A percentile compares a stretch with the other conserved stretches of the same genome.
Evolutionary conservation across 2,888 invertebrate species (phyloP).

Genomic region (Lasioglossum pauxillum): DNA sequence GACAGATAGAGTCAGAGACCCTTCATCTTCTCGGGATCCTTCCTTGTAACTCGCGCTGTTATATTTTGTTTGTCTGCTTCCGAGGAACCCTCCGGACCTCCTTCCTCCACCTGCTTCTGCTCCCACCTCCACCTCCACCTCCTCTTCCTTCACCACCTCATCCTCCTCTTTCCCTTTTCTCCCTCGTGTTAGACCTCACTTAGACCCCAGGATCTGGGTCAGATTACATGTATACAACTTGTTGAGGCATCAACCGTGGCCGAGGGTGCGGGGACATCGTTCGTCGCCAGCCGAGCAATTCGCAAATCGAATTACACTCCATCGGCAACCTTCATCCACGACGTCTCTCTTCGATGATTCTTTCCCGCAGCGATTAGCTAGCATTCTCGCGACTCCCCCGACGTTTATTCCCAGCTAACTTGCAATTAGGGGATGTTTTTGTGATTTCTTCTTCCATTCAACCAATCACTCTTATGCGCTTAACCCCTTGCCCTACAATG

Average conservation of each 20-base stretch:
- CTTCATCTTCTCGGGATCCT: slow-evolving; percentile 76
- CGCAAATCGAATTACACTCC: slow-evolving; percentile 71
- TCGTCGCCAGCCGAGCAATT: slow-evolving; percentile 58
- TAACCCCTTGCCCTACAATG: not conserved
- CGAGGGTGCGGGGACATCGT: slow-evolving; percentile 60
- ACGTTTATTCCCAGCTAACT: not conserved
- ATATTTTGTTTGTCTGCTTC: slow-evolving; percentile 82
- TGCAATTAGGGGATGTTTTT: not conserved
- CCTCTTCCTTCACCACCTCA: slow-evolving; percentile 25
- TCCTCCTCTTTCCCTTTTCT: slow-evolving; percentile 64
- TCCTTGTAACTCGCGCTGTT: slow-evolving; percentile 79
- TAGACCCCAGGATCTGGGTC: slow-evolving; percentile 81
- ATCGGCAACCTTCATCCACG: slow-evolving; percentile 28
- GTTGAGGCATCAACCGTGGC: slow-evolving; percentile 74
- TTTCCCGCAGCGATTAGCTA: slow-evolving; percentile 8
- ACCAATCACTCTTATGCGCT: not conserved
- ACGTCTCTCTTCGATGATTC: slow-evolving; percentile 17
- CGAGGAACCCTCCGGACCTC: slow-evolving; percentile 74
- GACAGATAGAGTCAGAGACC: slow-evolving; percentile 69
- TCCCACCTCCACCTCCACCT: slow-evolving; percentile 24
- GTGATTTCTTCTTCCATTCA: not conserved
- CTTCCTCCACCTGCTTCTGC: slow-evolving; percentile 57
- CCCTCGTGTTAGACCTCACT: slow-evolving; percentile 78
- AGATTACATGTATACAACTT: slow-evolving; percentile 80
- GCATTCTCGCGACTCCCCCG: not conserved